Evolutionary conservation across 2,797 vertebrate genomes (phyloP), one percentile per base, ranked within the genome.

Genomic region (Chloroceryle amazona): DNA sequence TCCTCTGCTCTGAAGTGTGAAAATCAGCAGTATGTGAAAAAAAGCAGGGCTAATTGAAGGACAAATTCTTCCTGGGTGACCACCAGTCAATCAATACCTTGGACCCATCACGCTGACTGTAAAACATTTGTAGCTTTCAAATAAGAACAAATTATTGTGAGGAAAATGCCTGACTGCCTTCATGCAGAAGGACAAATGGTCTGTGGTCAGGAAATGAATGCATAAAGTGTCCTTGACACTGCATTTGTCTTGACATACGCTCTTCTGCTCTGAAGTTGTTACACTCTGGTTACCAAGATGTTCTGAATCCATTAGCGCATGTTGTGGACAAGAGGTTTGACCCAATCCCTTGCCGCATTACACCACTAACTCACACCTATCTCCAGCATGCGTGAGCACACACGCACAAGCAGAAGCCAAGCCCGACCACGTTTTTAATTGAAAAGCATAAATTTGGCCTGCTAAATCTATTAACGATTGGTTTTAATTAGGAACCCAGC

Each of bases 401-500:
- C 71, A 8, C 57, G 71, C 91, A 68, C 5, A 6, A 70, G 75
- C 88, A 87, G 74, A 93, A 72, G 93, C 65, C 76, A 37, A 97
- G 46, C 21, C 86, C 89, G 60, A 89, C 63, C 73, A 65, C 18
- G 17, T 83, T 94, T 97, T 93, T 98, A 98, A 98, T 97, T 98
- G 97, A 97, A 97, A 98, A 98, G 96, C 97, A 98, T 98, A 98
- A 97, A 98, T 98, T 98, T 98, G 97, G 96, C 97, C 98, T 98
- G 98, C 98, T 98, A 98, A 97, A 97, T 96, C 98, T 98, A 98
- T 98, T 98, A 98, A 98, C 62, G 12, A 97, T 98, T 98, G 97
- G 96, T 98, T 98, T 98, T 98, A 98, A 98, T 98, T 98, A 98
- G 98, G 97, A 98, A 97, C 93, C 97, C 98, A 98, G 98, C 97